Percentiles rank a stretch among this genome's conserved stretches.
Conservation (phyloP, 2,113 vertebrate species). For the Dipodomys spectabilis region DNA sequence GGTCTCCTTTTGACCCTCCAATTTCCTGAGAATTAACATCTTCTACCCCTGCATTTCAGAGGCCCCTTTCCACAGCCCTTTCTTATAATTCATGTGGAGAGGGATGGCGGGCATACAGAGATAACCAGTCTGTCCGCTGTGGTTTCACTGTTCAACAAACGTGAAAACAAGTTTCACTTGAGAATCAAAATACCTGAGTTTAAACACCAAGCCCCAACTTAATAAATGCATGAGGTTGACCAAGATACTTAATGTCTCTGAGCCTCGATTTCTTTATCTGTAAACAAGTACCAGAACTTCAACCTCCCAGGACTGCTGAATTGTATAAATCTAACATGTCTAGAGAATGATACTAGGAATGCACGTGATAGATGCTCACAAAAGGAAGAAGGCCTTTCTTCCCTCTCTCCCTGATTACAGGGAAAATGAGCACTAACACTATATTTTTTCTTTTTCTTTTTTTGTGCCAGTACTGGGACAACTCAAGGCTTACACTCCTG, state of each 20-base stretch:
- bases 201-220: neutral
- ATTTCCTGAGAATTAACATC: neutral
- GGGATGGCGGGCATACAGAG: neutral
- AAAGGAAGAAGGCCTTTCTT: neutral
- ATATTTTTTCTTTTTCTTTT: neutral
- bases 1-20: neutral
- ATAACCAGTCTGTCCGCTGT: neutral
- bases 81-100: neutral
- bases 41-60: neutral
- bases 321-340: neutral
- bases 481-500: too few species aligned
- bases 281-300: neutral
- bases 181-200: neutral
- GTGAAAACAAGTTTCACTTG: neutral
- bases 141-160: neutral
- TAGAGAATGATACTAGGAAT: neutral
- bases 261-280: constrained; percentile 11
- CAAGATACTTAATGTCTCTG: neutral
- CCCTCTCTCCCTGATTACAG: neutral
- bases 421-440: neutral
- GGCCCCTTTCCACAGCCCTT: neutral
- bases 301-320: neutral
- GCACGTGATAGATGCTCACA: neutral
- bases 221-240: neutral
- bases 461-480: neutral